Evolutionary conservation across 2,113 vertebrate genomes (phyloP).

Genomic region (Irena cyanogastra): DNA sequence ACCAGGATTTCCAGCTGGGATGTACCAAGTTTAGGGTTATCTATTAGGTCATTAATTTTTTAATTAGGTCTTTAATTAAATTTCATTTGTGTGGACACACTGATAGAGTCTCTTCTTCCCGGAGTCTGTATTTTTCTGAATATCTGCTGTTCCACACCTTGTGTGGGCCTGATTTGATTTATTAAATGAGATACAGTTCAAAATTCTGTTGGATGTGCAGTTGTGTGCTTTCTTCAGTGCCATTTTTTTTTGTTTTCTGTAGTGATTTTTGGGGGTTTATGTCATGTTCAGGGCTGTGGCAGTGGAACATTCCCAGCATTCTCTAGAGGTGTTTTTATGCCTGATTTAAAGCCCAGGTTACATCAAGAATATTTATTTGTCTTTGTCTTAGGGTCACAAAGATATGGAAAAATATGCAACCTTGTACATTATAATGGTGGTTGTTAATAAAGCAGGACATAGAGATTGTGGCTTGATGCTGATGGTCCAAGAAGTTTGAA

Average conservation of each 20-base stretch:
- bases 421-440: background rate
- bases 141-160: background rate
- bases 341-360: background rate
- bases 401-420: accelerated
- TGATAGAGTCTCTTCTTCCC: background rate
- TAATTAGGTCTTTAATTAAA: background rate
- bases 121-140: background rate
- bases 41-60: background rate
- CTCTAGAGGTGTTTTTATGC: background rate
- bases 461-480: background rate
- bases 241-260: background rate
- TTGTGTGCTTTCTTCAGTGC: background rate
- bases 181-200: background rate
- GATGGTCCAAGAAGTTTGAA: background rate
- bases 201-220: background rate
- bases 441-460: background rate
- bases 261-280: background rate
- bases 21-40: background rate
- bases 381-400: background rate
- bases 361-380: background rate
- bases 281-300: background rate
- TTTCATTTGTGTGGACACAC: background rate
- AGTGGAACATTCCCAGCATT: background rate
- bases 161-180: background rate
- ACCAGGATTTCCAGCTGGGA: background rate